Percentiles rank a stretch among this genome's conserved stretches.
These are phyloP conservation scores for Eupeodes latifasciatus DNA, from an alignment of 2,888 invertebrate genomes.

Conservation along the genomic window DNA sequence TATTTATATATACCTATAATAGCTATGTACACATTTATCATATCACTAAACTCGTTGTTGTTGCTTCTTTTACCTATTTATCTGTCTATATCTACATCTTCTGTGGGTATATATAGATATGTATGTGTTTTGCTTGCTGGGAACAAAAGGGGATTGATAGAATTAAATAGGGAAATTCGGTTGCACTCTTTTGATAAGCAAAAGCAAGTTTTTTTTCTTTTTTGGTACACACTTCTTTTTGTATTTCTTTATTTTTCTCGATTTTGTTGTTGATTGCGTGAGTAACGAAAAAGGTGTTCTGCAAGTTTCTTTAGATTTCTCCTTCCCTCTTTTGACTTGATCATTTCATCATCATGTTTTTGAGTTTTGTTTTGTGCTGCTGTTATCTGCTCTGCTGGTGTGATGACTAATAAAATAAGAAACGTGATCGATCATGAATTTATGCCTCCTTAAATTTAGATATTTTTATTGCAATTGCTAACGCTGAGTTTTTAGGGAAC, in stretches of 20 bases:
- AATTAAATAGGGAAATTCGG: slow-evolving; percentile 70
- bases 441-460: slow-evolving; percentile 25
- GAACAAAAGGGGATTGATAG: slow-evolving; percentile 41
- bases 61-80: not conserved
- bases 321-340: not conserved
- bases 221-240: slow-evolving; percentile 8
- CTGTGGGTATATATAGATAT: not conserved
- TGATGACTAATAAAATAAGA: slow-evolving; percentile 50
- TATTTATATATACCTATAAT: too few species aligned
- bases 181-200: slow-evolving; percentile 64
- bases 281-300: slow-evolving; percentile 53
- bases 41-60: not conserved
- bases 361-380: not conserved
- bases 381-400: slow-evolving; percentile 15
- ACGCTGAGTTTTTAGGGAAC: not conserved
- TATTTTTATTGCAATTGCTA: slow-evolving; percentile 10
- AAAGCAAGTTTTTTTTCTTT: slow-evolving; percentile 36
- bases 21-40: slow-evolving; percentile 6
- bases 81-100: not conserved
- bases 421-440: slow-evolving; percentile 70
- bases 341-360: slow-evolving; percentile 18
- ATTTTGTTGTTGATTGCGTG: slow-evolving; percentile 53
- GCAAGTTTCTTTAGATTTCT: slow-evolving; percentile 41
- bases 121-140: not conserved
- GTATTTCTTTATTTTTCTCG: not conserved